Evolutionary conservation across 1,140 invertebrate species (phyloP).

Genomic region (Micrasema longulum): DNA sequence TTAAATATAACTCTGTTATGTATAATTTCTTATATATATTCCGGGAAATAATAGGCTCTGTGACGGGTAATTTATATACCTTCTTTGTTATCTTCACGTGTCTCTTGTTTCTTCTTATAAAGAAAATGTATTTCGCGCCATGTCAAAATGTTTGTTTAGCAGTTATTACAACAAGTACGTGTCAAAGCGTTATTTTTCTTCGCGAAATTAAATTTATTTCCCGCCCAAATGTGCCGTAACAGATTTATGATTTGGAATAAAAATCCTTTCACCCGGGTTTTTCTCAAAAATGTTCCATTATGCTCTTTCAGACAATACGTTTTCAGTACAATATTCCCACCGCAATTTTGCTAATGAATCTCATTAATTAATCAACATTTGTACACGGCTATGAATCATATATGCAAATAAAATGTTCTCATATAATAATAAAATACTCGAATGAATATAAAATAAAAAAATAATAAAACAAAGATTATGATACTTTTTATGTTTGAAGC

Average conservation of each 20-base stretch:
- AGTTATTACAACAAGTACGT: slow-evolving; percentile 35
- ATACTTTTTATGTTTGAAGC: too few relatives aligned
- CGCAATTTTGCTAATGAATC: too few relatives aligned
- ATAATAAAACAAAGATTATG: too few relatives aligned
- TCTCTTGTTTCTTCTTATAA: slow-evolving; percentile 41
- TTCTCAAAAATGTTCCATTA: slow-evolving; percentile 8
- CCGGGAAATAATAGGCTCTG: slow-evolving; percentile 25
- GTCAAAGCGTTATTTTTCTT: slow-evolving; percentile 47
- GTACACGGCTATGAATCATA: too few relatives aligned
- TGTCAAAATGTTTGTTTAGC: slow-evolving; percentile 42
- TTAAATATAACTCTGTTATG: too few relatives aligned
- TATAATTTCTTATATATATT: slow-evolving; percentile 17
- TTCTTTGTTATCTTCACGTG: slow-evolving; percentile 42
- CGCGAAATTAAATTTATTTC: slow-evolving; percentile 46
- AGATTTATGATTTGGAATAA: slow-evolving; percentile 46
- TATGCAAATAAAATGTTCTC: too few relatives aligned
- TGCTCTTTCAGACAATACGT: too few relatives aligned
- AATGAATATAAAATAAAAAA: too few relatives aligned
- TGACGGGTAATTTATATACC: slow-evolving; percentile 41
- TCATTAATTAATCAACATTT: too few relatives aligned
- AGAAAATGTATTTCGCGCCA: slow-evolving; percentile 40
- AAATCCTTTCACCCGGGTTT: slow-evolving; percentile 1
- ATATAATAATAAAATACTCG: too few relatives aligned
- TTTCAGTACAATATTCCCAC: too few relatives aligned
- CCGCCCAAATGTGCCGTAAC: slow-evolving; percentile 36